Evolutionary conservation across 2,797 vertebrate species (phyloP).

Genomic region (Cheirogaleus major): DNA sequence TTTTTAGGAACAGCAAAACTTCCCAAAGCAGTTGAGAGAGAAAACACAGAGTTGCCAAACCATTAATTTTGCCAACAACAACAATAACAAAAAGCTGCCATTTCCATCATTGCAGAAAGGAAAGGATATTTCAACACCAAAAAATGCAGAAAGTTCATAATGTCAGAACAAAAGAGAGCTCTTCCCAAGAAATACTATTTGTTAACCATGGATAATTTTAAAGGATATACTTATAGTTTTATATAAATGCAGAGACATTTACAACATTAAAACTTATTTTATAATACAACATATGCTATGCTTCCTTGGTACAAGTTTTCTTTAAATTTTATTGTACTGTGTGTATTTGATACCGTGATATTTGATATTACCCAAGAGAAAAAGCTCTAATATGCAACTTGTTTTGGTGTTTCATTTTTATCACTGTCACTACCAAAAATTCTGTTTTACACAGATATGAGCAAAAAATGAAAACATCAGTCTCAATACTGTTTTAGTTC

Average conservation of each 20-base stretch:
- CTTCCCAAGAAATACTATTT: slow-evolving; percentile 60
- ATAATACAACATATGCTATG: neutral
- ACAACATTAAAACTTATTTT: slow-evolving; percentile 19
- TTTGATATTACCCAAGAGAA: neutral
- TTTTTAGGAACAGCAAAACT: slow-evolving; percentile 50
- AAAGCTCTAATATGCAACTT: neutral
- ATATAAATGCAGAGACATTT: neutral
- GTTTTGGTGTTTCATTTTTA: neutral
- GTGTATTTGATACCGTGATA: neutral
- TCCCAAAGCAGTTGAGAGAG: slow-evolving; percentile 21
- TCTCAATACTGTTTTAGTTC: neutral
- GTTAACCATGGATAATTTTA: slow-evolving; percentile 9
- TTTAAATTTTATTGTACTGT: neutral
- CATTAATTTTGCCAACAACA: slow-evolving; percentile 60
- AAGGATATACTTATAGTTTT: neutral
- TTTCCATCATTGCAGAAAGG: slow-evolving; percentile 56
- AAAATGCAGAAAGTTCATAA: slow-evolving; percentile 49
- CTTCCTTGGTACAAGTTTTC: neutral
- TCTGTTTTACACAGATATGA: neutral
- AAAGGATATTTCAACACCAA: slow-evolving; percentile 68
- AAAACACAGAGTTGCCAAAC: slow-evolving; percentile 25
- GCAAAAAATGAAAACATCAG: neutral
- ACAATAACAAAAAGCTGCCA: slow-evolving; percentile 60
- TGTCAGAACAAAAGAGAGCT: slow-evolving; percentile 59
- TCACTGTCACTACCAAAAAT: neutral